These are phyloP conservation scores for Neodiprion virginianus DNA, from an alignment of 1,140 invertebrate genomes.

Conservation along the genomic window DNA sequence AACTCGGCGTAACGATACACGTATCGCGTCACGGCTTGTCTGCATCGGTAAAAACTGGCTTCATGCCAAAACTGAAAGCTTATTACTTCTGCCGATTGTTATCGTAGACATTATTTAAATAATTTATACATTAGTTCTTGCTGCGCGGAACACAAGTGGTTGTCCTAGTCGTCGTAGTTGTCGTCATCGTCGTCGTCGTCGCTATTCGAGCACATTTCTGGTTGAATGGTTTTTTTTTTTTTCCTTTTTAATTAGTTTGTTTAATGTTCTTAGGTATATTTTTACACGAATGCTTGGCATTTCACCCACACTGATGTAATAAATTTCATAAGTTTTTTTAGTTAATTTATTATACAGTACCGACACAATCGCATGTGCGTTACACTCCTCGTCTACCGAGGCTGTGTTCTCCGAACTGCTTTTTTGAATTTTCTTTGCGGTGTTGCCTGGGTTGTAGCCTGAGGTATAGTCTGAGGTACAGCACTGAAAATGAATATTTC, in stretches of 20 bases:
- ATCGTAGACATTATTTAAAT: constrained; percentile 47
- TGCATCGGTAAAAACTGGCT: constrained; percentile 36
- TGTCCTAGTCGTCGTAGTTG: constrained; percentile 5
- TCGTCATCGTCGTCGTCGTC: constrained; percentile 40
- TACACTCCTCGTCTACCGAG: constrained; percentile 35
- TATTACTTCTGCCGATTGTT: background rate
- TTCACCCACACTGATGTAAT: constrained; percentile 9
- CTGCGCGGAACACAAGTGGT: constrained; percentile 47
- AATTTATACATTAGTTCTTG: constrained; percentile 45
- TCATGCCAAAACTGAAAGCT: constrained; percentile 35
- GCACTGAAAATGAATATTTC: constrained; percentile 32
- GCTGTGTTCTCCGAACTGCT: constrained; percentile 50
- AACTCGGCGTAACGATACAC: too few species aligned
- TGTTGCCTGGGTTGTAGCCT: constrained; percentile 6
- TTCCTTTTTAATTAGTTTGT: background rate
- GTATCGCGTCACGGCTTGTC: constrained; percentile 25
- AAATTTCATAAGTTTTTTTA: constrained; percentile 8
- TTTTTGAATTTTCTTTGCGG: constrained; percentile 52
- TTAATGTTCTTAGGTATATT: background rate
- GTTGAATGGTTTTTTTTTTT: constrained; percentile 32
- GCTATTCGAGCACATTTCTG: constrained; percentile 24
- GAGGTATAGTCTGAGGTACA: constrained; percentile 31
- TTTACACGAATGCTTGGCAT: constrained; percentile 18
- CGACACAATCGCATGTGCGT: background rate
- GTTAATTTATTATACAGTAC: constrained; percentile 13